These are phyloP conservation scores for Drosophila fungiperda DNA, from an alignment of 2,888 invertebrate genomes.

Conservation along the genomic window DNA sequence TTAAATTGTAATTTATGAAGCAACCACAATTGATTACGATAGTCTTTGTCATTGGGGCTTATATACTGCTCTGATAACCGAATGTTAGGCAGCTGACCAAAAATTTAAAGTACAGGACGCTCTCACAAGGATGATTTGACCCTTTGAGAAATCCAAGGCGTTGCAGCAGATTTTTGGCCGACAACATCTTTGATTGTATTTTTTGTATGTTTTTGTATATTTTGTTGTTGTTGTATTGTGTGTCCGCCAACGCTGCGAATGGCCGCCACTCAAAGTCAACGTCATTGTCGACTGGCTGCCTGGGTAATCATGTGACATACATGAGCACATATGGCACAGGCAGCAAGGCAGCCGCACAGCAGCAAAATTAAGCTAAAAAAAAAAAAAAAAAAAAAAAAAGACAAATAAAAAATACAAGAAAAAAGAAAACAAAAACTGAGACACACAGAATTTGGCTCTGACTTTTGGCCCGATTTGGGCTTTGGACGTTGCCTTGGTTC, in stretches of 20 bases:
- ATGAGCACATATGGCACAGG: conserved; percentile 41
- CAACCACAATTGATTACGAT: background rate
- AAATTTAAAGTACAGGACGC: conserved; percentile 28
- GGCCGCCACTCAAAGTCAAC: conserved; percentile 59
- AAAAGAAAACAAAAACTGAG: conserved; percentile 15
- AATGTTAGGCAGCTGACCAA: conserved; percentile 24
- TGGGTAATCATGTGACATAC: conserved; percentile 54
- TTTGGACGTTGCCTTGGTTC: conserved; percentile 36
- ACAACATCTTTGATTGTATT: conserved; percentile 26
- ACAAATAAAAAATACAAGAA: conserved; percentile 1
- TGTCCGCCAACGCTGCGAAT: conserved; percentile 46
- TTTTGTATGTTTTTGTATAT: background rate
- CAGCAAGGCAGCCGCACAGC: conserved; percentile 3
- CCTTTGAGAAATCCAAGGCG: conserved; percentile 8
- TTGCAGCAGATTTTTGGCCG: conserved; percentile 3
- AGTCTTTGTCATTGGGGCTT: background rate
- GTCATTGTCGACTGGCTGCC: conserved; percentile 43
- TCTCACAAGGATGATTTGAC: background rate
- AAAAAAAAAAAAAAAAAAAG: background rate
- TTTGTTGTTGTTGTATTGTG: conserved; percentile 11
- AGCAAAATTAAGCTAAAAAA: background rate
- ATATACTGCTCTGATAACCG: background rate
- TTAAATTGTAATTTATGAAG: background rate
- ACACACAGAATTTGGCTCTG: conserved; percentile 20
- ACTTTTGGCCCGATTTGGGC: conserved; percentile 38